Evolutionary conservation across 1,140 invertebrate species (phyloP).

Genomic region (Drosophila kurseongensis): DNA sequence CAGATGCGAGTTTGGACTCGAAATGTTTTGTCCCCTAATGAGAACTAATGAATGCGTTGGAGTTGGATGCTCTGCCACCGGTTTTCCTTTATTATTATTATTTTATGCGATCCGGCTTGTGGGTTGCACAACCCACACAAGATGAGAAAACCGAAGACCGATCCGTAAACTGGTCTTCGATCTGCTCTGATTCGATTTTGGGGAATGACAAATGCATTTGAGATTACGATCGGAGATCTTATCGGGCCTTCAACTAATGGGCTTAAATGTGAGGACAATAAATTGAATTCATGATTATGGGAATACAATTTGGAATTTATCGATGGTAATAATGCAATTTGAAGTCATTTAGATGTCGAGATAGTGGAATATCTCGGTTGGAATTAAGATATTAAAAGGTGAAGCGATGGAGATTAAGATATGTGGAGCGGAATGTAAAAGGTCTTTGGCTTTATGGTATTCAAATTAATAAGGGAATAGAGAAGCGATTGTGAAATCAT

Average conservation of each 20-base stretch:
- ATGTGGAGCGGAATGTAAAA: background rate
- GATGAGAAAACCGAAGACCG: background rate
- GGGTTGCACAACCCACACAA: slow-evolving; percentile 45
- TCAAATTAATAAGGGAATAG: background rate
- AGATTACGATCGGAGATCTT: slow-evolving; percentile 38
- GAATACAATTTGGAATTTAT: slow-evolving; percentile 35
- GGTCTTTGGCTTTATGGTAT: background rate
- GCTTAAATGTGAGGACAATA: slow-evolving; percentile 55
- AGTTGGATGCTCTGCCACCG: slow-evolving; percentile 31
- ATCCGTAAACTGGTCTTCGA: slow-evolving; percentile 31
- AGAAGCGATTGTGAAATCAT: background rate
- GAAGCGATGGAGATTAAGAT: slow-evolving; percentile 3
- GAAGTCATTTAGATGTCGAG: slow-evolving; percentile 32
- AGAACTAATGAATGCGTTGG: slow-evolving; percentile 57
- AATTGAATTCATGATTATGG: slow-evolving; percentile 45
- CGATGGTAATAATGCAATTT: slow-evolving; percentile 34
- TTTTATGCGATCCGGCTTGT: slow-evolving; percentile 26
- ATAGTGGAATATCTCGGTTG: slow-evolving; percentile 5
- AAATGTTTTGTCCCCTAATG: slow-evolving; percentile 49
- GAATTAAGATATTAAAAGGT: slow-evolving; percentile 22
- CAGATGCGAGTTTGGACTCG: slow-evolving; percentile 20
- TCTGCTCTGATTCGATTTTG: slow-evolving; percentile 49
- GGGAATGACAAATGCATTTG: slow-evolving; percentile 46
- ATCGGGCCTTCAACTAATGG: slow-evolving; percentile 38
- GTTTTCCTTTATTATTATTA: slow-evolving; percentile 35